Evolutionary conservation across 2,888 invertebrate genomes (phyloP).

Genomic region (Pyrocoelia pectoralis): DNA sequence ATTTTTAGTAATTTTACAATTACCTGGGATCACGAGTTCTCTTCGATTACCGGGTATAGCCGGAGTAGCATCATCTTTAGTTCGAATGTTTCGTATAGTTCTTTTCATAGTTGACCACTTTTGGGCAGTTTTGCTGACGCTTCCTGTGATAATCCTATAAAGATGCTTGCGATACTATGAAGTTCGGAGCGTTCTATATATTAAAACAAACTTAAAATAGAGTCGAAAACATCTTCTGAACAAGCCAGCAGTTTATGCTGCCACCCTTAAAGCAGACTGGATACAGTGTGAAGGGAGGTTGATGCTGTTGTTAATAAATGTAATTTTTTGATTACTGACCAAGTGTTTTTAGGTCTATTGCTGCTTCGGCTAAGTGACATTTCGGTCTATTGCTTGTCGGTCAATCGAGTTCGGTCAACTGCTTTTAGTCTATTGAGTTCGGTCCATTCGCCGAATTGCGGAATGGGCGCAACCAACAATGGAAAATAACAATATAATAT

Average conservation of each 20-base stretch:
- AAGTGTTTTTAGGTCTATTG: not conserved
- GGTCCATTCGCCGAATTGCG: not conserved
- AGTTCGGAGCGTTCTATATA: not conserved
- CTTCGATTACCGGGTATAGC: not conserved
- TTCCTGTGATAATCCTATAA: slow-evolving; percentile 4
- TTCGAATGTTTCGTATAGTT: no score
- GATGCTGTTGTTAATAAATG: no score
- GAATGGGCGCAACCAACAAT: no score
- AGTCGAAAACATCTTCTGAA: not conserved
- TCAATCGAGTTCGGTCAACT: no score
- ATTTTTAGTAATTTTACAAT: not conserved
- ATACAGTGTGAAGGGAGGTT: not conserved
- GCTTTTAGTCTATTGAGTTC: no score
- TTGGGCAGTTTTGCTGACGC: no score
- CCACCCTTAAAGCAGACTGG: not conserved
- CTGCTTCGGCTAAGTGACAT: not conserved
- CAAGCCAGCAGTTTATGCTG: not conserved
- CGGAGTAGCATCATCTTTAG: not conserved
- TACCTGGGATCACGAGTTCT: not conserved
- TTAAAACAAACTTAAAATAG: no score
- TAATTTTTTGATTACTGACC: not conserved
- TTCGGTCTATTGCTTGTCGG: not conserved
- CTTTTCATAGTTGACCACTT: not conserved
- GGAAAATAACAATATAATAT: no score
- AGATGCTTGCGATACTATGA: not conserved